Evolutionary conservation across 1,140 invertebrate species (phyloP), one percentile per base, ranked within the genome.

Genomic region (Drosophila aff.): DNA sequence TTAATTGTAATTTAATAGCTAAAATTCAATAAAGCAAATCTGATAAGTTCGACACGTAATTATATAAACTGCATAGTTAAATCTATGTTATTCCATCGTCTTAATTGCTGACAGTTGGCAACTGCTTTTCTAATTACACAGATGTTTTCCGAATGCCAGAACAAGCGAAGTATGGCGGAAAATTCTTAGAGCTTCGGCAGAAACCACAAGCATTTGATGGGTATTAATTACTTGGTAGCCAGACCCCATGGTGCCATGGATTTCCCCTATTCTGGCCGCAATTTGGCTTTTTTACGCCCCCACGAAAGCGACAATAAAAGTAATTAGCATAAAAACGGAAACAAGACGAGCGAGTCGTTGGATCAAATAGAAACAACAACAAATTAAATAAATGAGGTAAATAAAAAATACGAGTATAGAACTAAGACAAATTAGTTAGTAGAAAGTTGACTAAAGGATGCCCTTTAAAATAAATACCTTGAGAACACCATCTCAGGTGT

Each of bases 311-410:
- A 75, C 21, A 60, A 62, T 72, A 81, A 78, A 78, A 82, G 66
- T 67, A 81, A 85, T 86, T 86, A 79, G 46, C 60, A 77, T 72
- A 72, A 80, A 77, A 77, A 66, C 55, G 69, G 65, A 81, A 65
- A 79, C 75, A 58, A 59, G 66, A 38, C 59, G 23, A 66, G 40
- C 44, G 41, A 85, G 75, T 68, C 81, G 82, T 71, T 43, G 80
- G 49, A 81, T 81, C 63, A 74, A 83, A 77, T 61, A 59, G 31
- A 10, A 76, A 77, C 73, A 77, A 61, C 47, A 67, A 76, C 44
- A 64, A 47, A 67, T 33, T 38, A 58, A 60, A 67, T 47, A 53
- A 63, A 60, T 77, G 43, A 43, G 38, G 49, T 33, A 68, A 80
- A 81, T 23, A 64, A 43, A 26, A 61, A 76, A 55, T 33, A 36